Conservation (phyloP, 2,888 invertebrate species). For the Anticlea derivata region DNA sequence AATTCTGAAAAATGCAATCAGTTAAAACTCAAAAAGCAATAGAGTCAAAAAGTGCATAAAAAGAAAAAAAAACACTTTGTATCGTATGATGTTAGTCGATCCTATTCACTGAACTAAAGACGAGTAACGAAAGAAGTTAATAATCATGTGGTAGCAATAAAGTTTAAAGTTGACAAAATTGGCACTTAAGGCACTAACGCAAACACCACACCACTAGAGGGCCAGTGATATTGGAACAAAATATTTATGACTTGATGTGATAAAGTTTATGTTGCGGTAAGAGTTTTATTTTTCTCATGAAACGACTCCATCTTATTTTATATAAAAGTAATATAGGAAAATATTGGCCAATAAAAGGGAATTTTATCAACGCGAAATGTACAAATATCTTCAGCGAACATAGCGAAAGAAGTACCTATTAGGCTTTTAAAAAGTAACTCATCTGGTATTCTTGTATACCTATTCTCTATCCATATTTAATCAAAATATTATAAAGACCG, state of each 20-base stretch:
- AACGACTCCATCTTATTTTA: constrained; percentile 57
- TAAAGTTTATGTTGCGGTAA: constrained; percentile 77
- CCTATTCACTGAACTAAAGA: too few species aligned
- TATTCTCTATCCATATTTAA: not conserved
- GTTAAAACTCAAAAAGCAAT: too few species aligned
- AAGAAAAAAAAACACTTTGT: too few species aligned
- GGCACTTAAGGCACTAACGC: constrained; percentile 46
- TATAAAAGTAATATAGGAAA: constrained; percentile 47
- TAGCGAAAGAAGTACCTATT: not conserved
- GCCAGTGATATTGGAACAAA: constrained; percentile 68
- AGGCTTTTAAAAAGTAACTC: too few species aligned
- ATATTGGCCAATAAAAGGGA: constrained; percentile 53
- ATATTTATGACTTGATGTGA: constrained; percentile 76
- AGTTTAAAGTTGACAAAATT: constrained; percentile 51
- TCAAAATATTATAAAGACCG: constrained; percentile 18
- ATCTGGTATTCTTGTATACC: too few species aligned
- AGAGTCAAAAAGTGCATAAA: too few species aligned
- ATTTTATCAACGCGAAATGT: constrained; percentile 25
- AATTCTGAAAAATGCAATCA: too few species aligned
- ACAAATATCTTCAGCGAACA: constrained; percentile 9
- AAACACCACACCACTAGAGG: constrained; percentile 45
- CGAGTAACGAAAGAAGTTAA: not conserved
- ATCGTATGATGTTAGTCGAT: too few species aligned
- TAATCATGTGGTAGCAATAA: constrained; percentile 41
- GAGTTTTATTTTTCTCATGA: constrained; percentile 71